Conservation (phyloP, 2,113 vertebrate species). For the Isurus oxyrinchus region DNA sequence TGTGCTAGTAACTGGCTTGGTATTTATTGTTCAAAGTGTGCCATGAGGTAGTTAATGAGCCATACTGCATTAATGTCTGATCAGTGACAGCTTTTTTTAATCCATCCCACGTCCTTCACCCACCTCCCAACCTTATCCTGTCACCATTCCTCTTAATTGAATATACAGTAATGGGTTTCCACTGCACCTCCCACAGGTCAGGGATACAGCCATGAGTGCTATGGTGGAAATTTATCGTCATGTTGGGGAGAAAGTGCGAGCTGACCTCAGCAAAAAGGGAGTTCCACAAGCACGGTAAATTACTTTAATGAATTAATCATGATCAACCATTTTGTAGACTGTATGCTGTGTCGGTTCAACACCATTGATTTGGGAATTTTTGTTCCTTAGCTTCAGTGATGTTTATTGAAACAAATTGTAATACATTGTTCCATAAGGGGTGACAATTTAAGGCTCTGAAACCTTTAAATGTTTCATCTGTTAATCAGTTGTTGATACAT, state of each 20-base stretch:
- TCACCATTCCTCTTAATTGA: neutral
- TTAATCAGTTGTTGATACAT: neutral
- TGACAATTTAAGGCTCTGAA: neutral
- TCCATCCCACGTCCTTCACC: neutral
- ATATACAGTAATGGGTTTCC: neutral
- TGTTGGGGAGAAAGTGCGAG: conserved; percentile 78
- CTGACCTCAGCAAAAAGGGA: conserved; percentile 77
- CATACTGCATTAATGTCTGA: neutral
- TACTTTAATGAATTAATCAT: conserved; percentile 7
- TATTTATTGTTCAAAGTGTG: neutral
- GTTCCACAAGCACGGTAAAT: conserved; percentile 79
- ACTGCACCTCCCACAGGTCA: conserved; percentile 63
- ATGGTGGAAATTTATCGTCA: conserved; percentile 86
- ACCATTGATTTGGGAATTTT: neutral
- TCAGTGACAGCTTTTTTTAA: neutral
- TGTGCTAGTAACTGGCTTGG: neutral
- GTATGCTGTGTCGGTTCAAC: neutral
- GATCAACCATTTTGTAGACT: neutral
- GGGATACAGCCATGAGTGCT: conserved; percentile 73
- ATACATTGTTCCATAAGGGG: neutral
- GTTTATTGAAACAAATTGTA: neutral
- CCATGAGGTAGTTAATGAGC: neutral
- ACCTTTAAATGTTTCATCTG: neutral
- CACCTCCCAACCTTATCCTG: neutral
- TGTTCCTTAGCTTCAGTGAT: neutral